phyloP scores from a whole-genome alignment of 2,797 vertebrate genomes.

The Antennarius maculatus region DNA sequence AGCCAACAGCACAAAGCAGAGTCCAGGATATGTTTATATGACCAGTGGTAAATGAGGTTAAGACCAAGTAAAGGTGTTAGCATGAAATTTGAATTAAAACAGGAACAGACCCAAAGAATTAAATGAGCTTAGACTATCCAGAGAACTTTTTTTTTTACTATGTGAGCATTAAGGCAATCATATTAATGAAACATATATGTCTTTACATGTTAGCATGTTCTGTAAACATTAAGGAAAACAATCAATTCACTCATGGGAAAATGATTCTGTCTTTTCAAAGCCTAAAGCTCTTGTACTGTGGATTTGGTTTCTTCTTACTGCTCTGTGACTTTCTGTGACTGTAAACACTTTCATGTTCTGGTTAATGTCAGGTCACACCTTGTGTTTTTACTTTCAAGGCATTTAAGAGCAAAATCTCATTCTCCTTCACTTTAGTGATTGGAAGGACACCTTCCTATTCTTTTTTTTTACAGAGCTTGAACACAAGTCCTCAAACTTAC shows the following conservation, averaged over 20 bases:
- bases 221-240: background rate
- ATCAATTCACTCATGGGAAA: background rate
- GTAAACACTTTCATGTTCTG: constrained; percentile 48
- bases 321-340: constrained; percentile 36
- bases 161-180: background rate
- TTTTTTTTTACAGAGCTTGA: constrained; percentile 22
- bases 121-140: background rate
- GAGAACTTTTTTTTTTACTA: background rate
- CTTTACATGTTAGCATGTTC: background rate
- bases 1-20: constrained; percentile 20
- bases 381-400: constrained; percentile 54
- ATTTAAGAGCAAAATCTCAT: constrained; percentile 40
- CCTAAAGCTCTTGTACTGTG: constrained; percentile 3
- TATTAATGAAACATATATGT: background rate
- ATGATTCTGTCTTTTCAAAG: background rate
- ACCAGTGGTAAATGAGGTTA: constrained; percentile 9
- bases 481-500: constrained; percentile 1
- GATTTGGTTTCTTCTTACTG: constrained; percentile 43
- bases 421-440: constrained; percentile 9
- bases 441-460: constrained; percentile 5
- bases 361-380: constrained; percentile 39
- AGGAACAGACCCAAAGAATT: background rate
- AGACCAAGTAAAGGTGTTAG: constrained; percentile 13
- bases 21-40: constrained; percentile 34
- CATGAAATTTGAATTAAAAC: constrained; percentile 27